A percentile compares a stretch with the other conserved stretches of the same genome.
These are phyloP conservation scores for Philaethria dido DNA, from an alignment of 2,888 invertebrate genomes.

Conservation along the genomic window DNA sequence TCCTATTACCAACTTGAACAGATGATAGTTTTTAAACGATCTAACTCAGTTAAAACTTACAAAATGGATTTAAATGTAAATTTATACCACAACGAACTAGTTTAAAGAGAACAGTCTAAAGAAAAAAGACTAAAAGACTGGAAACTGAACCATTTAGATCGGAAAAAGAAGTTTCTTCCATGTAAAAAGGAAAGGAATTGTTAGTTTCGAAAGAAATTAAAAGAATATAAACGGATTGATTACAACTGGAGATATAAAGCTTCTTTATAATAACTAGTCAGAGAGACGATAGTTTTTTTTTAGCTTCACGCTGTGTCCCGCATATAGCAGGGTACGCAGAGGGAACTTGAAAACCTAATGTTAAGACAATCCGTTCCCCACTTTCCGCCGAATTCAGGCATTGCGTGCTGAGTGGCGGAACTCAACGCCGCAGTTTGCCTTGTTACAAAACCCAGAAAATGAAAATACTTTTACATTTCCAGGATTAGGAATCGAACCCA, in stretches of 20 bases:
- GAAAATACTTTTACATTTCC: too few species aligned
- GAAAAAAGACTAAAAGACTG: conserved; percentile 42
- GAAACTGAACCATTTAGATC: conserved; percentile 42
- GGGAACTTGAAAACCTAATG: too few species aligned
- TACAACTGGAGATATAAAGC: conserved; percentile 5
- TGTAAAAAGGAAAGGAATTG: conserved; percentile 33
- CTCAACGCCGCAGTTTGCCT: too few species aligned
- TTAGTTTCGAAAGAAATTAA: conserved; percentile 33
- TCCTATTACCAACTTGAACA: not conserved
- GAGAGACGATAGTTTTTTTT: not conserved
- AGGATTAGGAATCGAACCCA: too few species aligned
- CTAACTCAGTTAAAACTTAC: not conserved
- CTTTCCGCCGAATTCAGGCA: too few species aligned
- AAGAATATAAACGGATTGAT: conserved; percentile 28
- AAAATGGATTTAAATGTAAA: conserved; percentile 38
- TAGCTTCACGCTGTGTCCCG: too few species aligned
- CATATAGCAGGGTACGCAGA: too few species aligned
- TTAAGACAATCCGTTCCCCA: too few species aligned
- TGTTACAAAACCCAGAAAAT: too few species aligned
- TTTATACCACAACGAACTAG: conserved; percentile 35
- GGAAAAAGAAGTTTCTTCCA: conserved; percentile 37
- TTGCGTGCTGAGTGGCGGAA: too few species aligned
- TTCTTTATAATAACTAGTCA: not conserved
- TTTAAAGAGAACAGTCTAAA: conserved; percentile 33
- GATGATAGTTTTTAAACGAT: conserved; percentile 1